Evolutionary conservation across 2,888 invertebrate species (phyloP), one percentile per base, ranked within the genome.

Genomic region (Drosophila hamatofila): DNA sequence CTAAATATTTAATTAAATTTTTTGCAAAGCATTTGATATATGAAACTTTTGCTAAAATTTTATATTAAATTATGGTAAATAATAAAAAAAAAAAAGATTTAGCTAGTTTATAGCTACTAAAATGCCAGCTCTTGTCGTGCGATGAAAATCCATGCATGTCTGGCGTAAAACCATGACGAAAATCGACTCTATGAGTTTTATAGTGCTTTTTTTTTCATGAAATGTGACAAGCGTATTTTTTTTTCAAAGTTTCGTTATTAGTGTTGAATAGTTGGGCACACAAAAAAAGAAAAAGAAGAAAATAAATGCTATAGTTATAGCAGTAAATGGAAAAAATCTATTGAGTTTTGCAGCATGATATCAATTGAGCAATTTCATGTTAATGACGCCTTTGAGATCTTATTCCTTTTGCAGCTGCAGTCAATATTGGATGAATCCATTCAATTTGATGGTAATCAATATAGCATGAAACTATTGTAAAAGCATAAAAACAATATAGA

Each of bases 111-210:
- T 21, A 6, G 51, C 51, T 35, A 23, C 30, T n/a, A 27, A 27
- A 2, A 6, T 37, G 12, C 7, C 62, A n/a, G 1, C 35, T 4
- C 21, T 23, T 7, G 8, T 21, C 37, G 33, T 59, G 21, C 12
- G 18, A 65, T n/a, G n/a, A 48, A 54, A 57, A 35, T 59, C 46
- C 3, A 48, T 41, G 55, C 30, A 55, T 23, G 42, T n/a, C 21
- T 16, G 16, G 12, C 11, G 25, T 23, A 9, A 42, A 23, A 18
- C 8, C 6, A 35, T 18, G 14, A 12, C 12, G 3, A 9, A 60
- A 60, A 21, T 23, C 18, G 18, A 25, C 21, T 11, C 23, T 23
- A n/a, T n/a, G n/a, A n/a, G n/a, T n/a, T n/a, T n/a, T n/a, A n/a
- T n/a, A n/a, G 16, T 16, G 18, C 44, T 35, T 16, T 57, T 61